Conservation (phyloP, 1,140 invertebrate species). For the Cephus cinctus region DNA sequence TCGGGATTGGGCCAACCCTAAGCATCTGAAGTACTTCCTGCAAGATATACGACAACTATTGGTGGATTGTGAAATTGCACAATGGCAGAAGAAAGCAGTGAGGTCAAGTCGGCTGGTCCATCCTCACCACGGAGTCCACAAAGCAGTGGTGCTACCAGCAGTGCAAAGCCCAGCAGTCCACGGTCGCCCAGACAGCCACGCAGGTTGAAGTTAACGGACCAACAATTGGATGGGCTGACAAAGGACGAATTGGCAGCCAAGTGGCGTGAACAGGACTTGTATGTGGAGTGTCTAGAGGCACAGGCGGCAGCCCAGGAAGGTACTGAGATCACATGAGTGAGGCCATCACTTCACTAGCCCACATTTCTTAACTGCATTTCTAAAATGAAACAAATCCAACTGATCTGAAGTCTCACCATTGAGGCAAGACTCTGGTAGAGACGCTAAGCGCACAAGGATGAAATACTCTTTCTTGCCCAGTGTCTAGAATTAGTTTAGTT, state of each 20-base stretch:
- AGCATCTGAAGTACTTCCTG: not conserved
- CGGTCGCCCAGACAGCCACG: slow-evolving; percentile 45
- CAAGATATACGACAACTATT: too few relatives aligned
- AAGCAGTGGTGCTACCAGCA: slow-evolving; percentile 10
- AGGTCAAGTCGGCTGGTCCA: slow-evolving; percentile 44
- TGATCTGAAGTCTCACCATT: slow-evolving; percentile 25
- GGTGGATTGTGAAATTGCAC: too few relatives aligned
- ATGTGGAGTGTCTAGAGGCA: slow-evolving; percentile 56
- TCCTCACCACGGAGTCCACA: slow-evolving; percentile 47
- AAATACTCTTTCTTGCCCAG: slow-evolving; percentile 20
- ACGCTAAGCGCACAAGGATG: slow-evolving; percentile 34
- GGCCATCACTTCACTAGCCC: slow-evolving; percentile 41
- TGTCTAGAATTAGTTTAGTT: slow-evolving; percentile 31
- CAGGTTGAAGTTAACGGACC: slow-evolving; percentile 51
- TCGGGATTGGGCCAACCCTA: not conserved
- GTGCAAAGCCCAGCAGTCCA: slow-evolving; percentile 36
- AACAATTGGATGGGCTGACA: slow-evolving; percentile 53
- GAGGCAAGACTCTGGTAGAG: slow-evolving; percentile 39
- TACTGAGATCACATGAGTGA: slow-evolving; percentile 53
- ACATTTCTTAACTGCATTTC: slow-evolving; percentile 43
- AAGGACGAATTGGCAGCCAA: slow-evolving; percentile 58
- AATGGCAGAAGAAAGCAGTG: slow-evolving; percentile 49
- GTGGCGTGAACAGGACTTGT: slow-evolving; percentile 59
- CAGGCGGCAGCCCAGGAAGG: slow-evolving; percentile 56
- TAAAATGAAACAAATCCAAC: slow-evolving; percentile 15